Base-by-base conservation (phyloP, 1,140 invertebrate genomes). In the Leptestheria dahalacensis region DNA sequence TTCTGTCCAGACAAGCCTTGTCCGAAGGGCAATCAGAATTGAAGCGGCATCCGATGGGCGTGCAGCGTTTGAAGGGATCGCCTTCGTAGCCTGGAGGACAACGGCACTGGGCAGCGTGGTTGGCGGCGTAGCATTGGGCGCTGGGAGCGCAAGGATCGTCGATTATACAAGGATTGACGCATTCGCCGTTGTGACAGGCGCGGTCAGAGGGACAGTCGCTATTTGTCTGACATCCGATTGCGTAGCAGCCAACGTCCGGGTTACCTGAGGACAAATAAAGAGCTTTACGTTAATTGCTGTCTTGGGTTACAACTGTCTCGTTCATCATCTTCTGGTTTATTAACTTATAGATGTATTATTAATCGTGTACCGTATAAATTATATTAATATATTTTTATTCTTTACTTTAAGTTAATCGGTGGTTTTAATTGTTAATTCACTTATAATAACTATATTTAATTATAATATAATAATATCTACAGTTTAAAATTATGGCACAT, bases 241-340 rank as follows among this genome's bases (percentile, higher is more conserved):
- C 29, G 15, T 65, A 63, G 58, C 68, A 69, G 21, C 66, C 68
- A 56, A 67, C 28, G 50, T 63, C 59, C 21, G 64, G 63, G 63
- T 72, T 67, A 24, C 71, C 71, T 28, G 63, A 93, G 67, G 89
- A 84, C 67, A 89, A 94, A 68, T 88, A 84, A 0, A 86, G 83
- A 3, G 83, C 83, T 68, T 92, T 89, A 70, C 33, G 15, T 41
- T 91, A 91, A 64, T 90, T 87, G 2, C 86, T 86, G 63, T 73
- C 64, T 58, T 68, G 69, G 15, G 69, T 64, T 20, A 71, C 70
- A 57, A 85, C 83, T 1, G 88, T 85, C 4, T 89, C 90, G 70
- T 89, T 93, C 46, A 76, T 76, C 2, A 85, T 67, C 18, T 76
- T 76, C 55, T 84, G 78, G 69, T 89, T 93, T 54, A 87, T 86